Percentiles rank a stretch among this genome's conserved stretches.
Conservation (phyloP, 2,113 vertebrate genomes). For the Nanorana parkeri region DNA sequence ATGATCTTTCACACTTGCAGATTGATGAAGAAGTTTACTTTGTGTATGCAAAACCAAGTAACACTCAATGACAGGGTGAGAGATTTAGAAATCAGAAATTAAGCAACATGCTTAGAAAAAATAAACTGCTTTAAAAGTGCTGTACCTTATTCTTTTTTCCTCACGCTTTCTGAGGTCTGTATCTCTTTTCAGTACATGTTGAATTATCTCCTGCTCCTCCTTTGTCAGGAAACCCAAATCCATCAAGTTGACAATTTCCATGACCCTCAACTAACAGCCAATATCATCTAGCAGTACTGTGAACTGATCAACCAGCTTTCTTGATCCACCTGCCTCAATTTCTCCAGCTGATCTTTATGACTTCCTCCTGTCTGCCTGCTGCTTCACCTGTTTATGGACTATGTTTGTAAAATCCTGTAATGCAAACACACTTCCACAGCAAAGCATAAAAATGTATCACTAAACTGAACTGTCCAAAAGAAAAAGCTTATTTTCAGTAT, state of each 20-base stretch:
- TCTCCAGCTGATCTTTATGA: conserved; percentile 27
- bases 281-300: conserved; percentile 2
- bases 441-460: too few relatives aligned
- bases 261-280: conserved; percentile 1
- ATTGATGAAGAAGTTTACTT: not conserved
- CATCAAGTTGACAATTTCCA: conserved; percentile 55
- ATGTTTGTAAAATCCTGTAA: too few relatives aligned
- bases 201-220: conserved; percentile 62
- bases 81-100: not conserved
- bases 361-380: not conserved
- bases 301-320: conserved; percentile 18
- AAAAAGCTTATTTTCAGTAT: too few relatives aligned
- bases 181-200: conserved; percentile 63
- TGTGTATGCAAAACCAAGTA: not conserved
- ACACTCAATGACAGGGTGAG: not conserved
- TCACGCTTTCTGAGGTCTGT: conserved; percentile 61
- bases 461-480: too few relatives aligned
- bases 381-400: too few relatives aligned
- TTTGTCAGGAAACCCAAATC: conserved; percentile 65
- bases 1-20: too few relatives aligned
- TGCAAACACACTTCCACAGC: too few relatives aligned
- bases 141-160: conserved; percentile 62
- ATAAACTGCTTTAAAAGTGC: not conserved
- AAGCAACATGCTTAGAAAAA: not conserved
- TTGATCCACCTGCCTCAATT: conserved; percentile 32